These are phyloP conservation scores for Barbus barbus DNA, from an alignment of 2,113 vertebrate species.

Conservation along the genomic window DNA sequence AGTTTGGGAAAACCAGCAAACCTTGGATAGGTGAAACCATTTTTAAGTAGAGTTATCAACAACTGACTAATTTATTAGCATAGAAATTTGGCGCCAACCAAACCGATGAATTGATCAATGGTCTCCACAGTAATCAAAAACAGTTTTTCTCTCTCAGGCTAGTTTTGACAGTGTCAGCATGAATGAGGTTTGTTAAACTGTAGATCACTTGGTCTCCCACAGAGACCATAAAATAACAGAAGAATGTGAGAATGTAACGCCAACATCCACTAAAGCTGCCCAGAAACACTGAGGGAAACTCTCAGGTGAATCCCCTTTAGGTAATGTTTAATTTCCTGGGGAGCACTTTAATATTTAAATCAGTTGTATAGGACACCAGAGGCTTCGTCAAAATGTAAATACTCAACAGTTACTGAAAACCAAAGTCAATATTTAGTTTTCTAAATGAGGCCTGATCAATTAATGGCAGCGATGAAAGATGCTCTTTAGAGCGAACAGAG, in stretches of 20 bases:
- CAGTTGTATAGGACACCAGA: constrained; percentile 25
- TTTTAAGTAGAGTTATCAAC: background rate
- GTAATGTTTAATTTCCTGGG: constrained; percentile 23
- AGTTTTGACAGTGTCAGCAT: constrained; percentile 1
- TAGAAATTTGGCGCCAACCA: background rate
- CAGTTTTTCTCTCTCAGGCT: background rate
- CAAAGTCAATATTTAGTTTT: constrained; percentile 76
- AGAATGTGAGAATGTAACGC: background rate
- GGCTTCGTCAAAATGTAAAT: constrained; percentile 44
- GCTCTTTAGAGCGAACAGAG: constrained; percentile 68
- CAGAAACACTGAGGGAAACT: constrained; percentile 15
- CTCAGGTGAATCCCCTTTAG: constrained; percentile 23
- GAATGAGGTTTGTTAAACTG: background rate
- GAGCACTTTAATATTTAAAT: constrained; percentile 47
- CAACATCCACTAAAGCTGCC: constrained; percentile 17
- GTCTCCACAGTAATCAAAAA: background rate
- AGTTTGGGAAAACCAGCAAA: no score
- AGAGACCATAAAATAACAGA: constrained; percentile 26
- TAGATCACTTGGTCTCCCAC: background rate
- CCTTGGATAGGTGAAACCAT: background rate
- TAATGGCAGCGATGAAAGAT: constrained; percentile 62
- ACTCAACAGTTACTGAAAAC: constrained; percentile 58
- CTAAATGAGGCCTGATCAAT: constrained; percentile 69
- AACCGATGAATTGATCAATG: background rate
- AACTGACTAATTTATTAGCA: background rate